Conservation (phyloP, 1,140 invertebrate species). For the Brachionus rubens region DNA sequence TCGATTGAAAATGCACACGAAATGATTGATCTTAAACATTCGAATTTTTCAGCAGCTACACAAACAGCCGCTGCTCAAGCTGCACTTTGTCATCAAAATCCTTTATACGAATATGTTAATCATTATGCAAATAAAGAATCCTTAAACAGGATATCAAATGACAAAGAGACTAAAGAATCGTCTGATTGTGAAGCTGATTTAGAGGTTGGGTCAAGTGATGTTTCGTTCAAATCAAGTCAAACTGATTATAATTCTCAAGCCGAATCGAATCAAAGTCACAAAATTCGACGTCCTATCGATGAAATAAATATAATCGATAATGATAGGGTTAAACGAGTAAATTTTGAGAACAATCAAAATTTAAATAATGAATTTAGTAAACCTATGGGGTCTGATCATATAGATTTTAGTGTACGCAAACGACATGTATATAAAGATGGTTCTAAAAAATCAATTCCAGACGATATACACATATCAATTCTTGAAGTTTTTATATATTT, state of each 20-base stretch:
- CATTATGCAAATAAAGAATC: background rate
- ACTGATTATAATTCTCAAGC: too few relatives aligned
- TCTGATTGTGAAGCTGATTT: too few relatives aligned
- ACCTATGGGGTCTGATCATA: background rate
- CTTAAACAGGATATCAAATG: too few relatives aligned
- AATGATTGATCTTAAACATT: constrained; percentile 35
- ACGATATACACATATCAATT: constrained; percentile 39
- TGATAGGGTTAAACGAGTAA: background rate
- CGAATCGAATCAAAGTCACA: background rate
- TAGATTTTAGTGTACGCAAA: constrained; percentile 22
- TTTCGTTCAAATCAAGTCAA: too few relatives aligned
- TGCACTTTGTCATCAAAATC: constrained; percentile 11
- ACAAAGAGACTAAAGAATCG: too few relatives aligned
- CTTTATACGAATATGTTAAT: background rate
- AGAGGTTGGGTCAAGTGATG: too few relatives aligned
- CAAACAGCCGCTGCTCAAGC: constrained; percentile 30
- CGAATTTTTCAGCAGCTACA: constrained; percentile 35
- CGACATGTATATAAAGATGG: constrained; percentile 12
- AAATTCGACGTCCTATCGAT: constrained; percentile 3
- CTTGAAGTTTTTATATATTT: constrained; percentile 45
- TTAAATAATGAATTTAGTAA: background rate
- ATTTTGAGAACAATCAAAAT: constrained; percentile 13
- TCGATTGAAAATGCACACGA: constrained; percentile 46
- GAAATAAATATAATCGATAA: background rate
- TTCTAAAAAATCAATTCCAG: constrained; percentile 32